Evolutionary conservation across 2,113 vertebrate species (phyloP).

Genomic region (Plotosus lineatus): DNA sequence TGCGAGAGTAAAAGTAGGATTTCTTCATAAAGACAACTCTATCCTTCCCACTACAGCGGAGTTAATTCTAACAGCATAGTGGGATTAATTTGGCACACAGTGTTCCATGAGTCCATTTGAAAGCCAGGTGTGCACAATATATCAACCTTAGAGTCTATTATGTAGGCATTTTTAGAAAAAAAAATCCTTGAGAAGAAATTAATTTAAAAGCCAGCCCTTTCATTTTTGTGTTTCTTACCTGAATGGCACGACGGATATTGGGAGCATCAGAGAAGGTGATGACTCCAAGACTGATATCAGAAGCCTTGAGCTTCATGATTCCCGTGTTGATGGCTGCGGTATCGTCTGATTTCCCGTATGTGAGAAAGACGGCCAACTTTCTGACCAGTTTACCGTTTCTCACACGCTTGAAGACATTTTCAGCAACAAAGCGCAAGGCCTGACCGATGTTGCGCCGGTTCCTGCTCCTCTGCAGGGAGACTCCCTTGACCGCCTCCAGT

Average conservation of each 20-base stretch:
- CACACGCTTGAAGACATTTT: conserved; percentile 80
- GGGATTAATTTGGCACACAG: neutral
- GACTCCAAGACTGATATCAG: conserved; percentile 71
- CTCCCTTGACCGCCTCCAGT: conserved; percentile 65
- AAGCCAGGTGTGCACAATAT: neutral
- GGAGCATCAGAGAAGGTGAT: conserved; percentile 73
- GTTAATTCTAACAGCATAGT: neutral
- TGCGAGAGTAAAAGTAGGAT: too few relatives aligned
- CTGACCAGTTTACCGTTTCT: conserved; percentile 71
- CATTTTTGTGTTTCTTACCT: conserved; percentile 62
- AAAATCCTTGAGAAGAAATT: neutral
- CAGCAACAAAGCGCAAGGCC: conserved; percentile 81
- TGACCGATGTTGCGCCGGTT: conserved; percentile 72
- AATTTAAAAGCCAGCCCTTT: neutral
- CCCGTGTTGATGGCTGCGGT: conserved; percentile 65
- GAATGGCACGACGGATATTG: conserved; percentile 65
- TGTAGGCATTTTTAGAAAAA: too few relatives aligned
- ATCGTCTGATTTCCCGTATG: conserved; percentile 65
- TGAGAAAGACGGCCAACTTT: conserved; percentile 83
- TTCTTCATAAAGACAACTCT: too few relatives aligned
- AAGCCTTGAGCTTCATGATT: conserved; percentile 75
- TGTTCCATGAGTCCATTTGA: neutral
- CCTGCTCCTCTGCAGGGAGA: conserved; percentile 68
- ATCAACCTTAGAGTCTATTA: neutral
- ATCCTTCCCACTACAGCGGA: neutral